phyloP scores from a whole-genome alignment of 1,140 invertebrate genomes.

The Zeugodacus cucurbitae region DNA sequence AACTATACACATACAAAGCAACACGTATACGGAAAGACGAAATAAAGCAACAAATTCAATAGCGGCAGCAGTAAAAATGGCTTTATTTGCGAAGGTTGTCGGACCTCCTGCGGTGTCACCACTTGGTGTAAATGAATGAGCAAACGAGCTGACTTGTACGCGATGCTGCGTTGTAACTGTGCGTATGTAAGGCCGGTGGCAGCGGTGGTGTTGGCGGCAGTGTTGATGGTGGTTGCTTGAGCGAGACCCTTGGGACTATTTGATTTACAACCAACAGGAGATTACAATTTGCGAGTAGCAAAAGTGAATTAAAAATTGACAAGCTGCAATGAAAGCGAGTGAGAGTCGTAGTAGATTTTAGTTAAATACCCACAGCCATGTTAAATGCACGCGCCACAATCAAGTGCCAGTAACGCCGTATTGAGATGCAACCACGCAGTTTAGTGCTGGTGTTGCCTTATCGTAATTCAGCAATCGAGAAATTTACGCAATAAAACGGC shows the following conservation, averaged over 20 bases:
- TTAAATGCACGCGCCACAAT: background rate
- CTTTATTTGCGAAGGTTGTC: background rate
- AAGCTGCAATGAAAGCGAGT: background rate
- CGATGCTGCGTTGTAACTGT: background rate
- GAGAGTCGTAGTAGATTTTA: slow-evolving; percentile 41
- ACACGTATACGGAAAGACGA: background rate
- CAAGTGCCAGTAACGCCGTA: background rate
- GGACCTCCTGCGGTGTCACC: slow-evolving; percentile 20
- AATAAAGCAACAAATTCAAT: background rate
- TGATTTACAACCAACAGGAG: slow-evolving; percentile 40
- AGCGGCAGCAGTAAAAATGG: background rate
- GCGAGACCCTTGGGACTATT: slow-evolving; percentile 35
- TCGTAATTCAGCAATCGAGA: background rate
- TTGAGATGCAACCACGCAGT: background rate
- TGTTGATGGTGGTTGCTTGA: background rate
- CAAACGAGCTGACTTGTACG: background rate
- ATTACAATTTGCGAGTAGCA: slow-evolving; percentile 36
- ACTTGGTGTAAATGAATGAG: slow-evolving; percentile 32
- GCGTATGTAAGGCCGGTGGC: background rate
- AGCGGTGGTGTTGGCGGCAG: background rate
- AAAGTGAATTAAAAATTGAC: slow-evolving; percentile 32
- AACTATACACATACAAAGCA: background rate
- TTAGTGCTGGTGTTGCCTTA: background rate
- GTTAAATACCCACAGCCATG: slow-evolving; percentile 8
- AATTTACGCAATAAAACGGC: slow-evolving; percentile 29